A percentile compares a stretch with the other conserved stretches of the same genome.
These are phyloP conservation scores for Lepidocyrtinus sp. DNA, from an alignment of 2,888 invertebrate genomes.

Conservation along the genomic window DNA sequence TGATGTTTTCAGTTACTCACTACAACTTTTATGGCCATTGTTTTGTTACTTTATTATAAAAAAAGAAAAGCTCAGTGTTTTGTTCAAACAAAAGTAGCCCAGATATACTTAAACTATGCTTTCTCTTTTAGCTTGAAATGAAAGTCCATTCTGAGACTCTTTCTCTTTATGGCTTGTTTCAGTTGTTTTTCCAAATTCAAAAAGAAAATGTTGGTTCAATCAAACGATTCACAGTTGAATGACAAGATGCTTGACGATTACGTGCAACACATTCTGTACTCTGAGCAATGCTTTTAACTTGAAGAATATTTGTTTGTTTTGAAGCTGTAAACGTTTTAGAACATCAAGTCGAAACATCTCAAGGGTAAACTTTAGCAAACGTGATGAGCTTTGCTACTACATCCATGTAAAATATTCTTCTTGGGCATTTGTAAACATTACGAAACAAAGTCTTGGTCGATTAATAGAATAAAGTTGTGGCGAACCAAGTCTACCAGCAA, in stretches of 20 bases:
- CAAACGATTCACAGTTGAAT: neutral
- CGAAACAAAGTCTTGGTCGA: no score
- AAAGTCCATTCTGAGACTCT: neutral
- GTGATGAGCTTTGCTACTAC: no score
- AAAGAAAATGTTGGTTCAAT: neutral
- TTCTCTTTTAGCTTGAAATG: neutral
- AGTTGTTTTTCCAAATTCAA: neutral
- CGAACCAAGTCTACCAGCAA: no score
- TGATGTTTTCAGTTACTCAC: constrained; percentile 11
- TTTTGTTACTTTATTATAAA: constrained; percentile 4
- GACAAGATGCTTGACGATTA: neutral
- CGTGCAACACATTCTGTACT: no score
- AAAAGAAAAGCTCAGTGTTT: neutral
- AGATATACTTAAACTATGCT: neutral
- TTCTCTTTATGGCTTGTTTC: constrained; percentile 4
- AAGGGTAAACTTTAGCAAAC: no score
- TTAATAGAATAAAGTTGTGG: no score
- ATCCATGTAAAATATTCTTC: no score
- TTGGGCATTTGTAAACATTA: no score
- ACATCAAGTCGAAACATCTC: no score
- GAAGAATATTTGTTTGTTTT: no score
- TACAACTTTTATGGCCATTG: constrained; percentile 13
- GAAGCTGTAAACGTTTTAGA: no score
- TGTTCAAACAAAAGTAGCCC: constrained; percentile 4
- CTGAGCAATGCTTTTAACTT: no score